A percentile compares a stretch with the other conserved stretches of the same genome.
Conservation (phyloP, 2,113 vertebrate genomes). For the Nerophis lumbriciformis region DNA sequence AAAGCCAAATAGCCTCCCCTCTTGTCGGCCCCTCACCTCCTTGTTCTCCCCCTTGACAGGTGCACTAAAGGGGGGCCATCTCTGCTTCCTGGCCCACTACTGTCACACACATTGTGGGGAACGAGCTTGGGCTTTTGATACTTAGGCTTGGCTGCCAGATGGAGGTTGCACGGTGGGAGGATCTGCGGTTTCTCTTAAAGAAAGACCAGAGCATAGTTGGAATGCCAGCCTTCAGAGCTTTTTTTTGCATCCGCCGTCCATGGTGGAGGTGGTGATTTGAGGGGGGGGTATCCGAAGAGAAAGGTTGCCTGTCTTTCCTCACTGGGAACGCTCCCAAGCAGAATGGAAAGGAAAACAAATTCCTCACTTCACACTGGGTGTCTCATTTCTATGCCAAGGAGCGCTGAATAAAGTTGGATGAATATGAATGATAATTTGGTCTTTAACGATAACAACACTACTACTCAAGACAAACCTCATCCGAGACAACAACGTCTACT, state of each 20-base stretch:
- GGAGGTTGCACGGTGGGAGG: constrained; percentile 47
- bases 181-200: constrained; percentile 50
- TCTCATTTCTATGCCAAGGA: constrained; percentile 57
- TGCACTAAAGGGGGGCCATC: constrained; percentile 42
- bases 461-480: too few relatives aligned
- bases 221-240: constrained; percentile 63
- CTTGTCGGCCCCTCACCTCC: constrained; percentile 43
- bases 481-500: too few relatives aligned
- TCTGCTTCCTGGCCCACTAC: constrained; percentile 23
- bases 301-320: constrained; percentile 58
- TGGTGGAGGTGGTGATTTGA: constrained; percentile 22
- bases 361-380: constrained; percentile 52
- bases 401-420: constrained; percentile 32
- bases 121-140: constrained; percentile 18
- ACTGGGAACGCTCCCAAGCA: constrained; percentile 49
- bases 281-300: constrained; percentile 37
- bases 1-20: constrained; percentile 49
- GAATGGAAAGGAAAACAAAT: constrained; percentile 51
- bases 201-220: constrained; percentile 68
- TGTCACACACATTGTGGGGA: constrained; percentile 21
- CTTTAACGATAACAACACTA: too few relatives aligned
- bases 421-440: constrained; percentile 25
- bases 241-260: constrained; percentile 50
- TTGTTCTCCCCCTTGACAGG: constrained; percentile 55
- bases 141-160: constrained; percentile 44